Conservation (phyloP, 2,888 invertebrate genomes). For the Hipparchia semele region DNA sequence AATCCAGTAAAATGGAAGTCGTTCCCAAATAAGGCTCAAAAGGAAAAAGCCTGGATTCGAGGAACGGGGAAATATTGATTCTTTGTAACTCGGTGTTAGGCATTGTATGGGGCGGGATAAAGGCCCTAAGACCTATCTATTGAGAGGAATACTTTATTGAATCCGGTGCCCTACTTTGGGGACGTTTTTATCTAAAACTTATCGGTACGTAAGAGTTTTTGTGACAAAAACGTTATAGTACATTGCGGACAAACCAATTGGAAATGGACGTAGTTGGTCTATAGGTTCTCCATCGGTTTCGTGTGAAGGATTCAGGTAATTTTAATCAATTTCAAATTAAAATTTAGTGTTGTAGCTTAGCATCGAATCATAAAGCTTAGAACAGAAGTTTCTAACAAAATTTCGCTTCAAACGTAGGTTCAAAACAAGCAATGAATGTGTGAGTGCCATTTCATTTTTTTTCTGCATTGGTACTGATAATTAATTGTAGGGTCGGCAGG, state of each 20-base stretch:
- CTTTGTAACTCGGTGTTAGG: constrained; percentile 24
- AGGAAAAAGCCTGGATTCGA: constrained; percentile 14
- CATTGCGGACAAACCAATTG: neutral
- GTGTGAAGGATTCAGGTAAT: too few relatives aligned
- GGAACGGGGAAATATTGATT: constrained; percentile 25
- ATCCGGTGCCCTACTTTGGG: constrained; percentile 26
- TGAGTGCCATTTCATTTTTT: too few relatives aligned
- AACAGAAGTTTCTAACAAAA: too few relatives aligned
- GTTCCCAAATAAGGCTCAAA: neutral
- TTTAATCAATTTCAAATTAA: too few relatives aligned
- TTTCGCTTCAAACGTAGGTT: too few relatives aligned
- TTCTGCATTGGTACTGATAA: too few relatives aligned
- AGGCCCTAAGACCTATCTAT: constrained; percentile 27
- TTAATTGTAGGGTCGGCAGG: too few relatives aligned
- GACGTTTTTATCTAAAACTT: constrained; percentile 9
- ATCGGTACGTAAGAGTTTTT: constrained; percentile 8
- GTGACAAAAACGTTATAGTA: constrained; percentile 8
- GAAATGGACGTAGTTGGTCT: neutral
- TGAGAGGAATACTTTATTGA: constrained; percentile 28
- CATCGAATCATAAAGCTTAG: too few relatives aligned
- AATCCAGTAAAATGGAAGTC: constrained; percentile 5
- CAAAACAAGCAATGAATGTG: too few relatives aligned
- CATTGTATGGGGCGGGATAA: constrained; percentile 28
- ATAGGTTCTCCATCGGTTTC: too few relatives aligned
- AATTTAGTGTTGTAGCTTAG: too few relatives aligned